A percentile compares a stretch with the other conserved stretches of the same genome.
Evolutionary conservation across 2,797 vertebrate species (phyloP).

Genomic region (Botia almorhae): DNA sequence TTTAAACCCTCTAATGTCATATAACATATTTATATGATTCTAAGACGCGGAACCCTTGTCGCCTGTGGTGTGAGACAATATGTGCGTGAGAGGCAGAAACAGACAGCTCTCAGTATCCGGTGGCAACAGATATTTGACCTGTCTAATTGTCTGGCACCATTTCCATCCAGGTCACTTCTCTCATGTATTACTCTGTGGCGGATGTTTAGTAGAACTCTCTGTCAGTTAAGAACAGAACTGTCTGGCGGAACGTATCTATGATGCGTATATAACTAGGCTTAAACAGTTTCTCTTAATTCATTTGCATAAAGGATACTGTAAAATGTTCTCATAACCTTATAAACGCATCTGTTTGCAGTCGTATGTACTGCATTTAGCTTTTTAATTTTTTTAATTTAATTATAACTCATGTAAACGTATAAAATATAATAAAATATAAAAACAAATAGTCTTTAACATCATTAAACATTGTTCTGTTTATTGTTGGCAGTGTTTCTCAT

Average conservation of each 20-base stretch:
- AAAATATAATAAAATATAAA: not conserved
- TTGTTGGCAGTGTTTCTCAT: too few species aligned
- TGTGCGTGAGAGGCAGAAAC: not conserved
- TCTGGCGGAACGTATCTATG: not conserved
- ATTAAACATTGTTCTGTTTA: not conserved
- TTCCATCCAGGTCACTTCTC: not conserved
- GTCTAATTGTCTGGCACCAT: constrained; percentile 2
- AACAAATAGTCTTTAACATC: not conserved
- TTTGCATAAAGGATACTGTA: constrained; percentile 1
- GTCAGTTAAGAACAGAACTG: not conserved
- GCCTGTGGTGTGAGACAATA: not conserved
- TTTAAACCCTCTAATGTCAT: not conserved
- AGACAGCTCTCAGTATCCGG: constrained; percentile 1
- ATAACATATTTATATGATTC: not conserved
- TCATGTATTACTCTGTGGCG: not conserved
- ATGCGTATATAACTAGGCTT: not conserved
- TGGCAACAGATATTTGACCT: not conserved
- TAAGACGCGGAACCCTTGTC: not conserved
- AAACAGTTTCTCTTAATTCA: not conserved
- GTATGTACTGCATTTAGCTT: too few species aligned
- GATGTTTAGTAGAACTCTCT: not conserved
- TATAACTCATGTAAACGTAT: not conserved
- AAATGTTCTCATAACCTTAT: not conserved
- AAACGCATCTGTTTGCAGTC: not conserved
- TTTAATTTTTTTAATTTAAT: too few species aligned